A percentile compares a stretch with the other conserved stretches of the same genome.
Conservation (phyloP, 2,888 invertebrate species). For the Diadegma fenestrale region DNA sequence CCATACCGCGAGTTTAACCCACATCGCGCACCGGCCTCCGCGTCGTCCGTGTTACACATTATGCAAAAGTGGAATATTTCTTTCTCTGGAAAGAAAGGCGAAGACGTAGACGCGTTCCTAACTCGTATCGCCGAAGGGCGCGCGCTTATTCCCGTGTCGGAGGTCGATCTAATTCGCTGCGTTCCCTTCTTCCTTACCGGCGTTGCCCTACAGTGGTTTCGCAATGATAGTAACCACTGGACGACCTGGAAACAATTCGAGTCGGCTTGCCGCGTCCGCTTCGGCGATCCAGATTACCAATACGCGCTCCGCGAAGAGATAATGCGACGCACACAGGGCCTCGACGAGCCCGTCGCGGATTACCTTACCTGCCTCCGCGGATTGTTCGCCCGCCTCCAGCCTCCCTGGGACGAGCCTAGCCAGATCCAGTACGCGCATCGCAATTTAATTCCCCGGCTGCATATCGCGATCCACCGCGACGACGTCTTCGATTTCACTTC, state of each 20-base stretch:
- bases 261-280: conserved; percentile 9
- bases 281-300: conserved; percentile 46
- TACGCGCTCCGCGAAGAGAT: conserved; percentile 31
- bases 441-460: conserved; percentile 7
- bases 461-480: conserved; percentile 10
- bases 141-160: neutral
- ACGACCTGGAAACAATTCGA: neutral
- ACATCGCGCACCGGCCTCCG: neutral
- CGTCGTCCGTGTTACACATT: neutral
- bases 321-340: conserved; percentile 28
- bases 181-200: conserved; percentile 48
- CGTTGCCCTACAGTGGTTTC: conserved; percentile 42
- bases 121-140: conserved; percentile 29
- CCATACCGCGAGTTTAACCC: neutral
- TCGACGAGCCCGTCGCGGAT: neutral
- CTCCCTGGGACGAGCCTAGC: conserved; percentile 18
- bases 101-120: conserved; percentile 29
- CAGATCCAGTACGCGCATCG: conserved; percentile 31
- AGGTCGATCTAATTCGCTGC: conserved; percentile 23
- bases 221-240: conserved; percentile 4
- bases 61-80: conserved; percentile 48
- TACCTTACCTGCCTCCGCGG: no score
- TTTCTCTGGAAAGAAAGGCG: neutral
- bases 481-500: conserved; percentile 14
- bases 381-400: neutral